Percentiles rank a stretch among this genome's conserved stretches.
phyloP scores from a whole-genome alignment of 2,113 vertebrate species.

The Caranx melampygus region DNA sequence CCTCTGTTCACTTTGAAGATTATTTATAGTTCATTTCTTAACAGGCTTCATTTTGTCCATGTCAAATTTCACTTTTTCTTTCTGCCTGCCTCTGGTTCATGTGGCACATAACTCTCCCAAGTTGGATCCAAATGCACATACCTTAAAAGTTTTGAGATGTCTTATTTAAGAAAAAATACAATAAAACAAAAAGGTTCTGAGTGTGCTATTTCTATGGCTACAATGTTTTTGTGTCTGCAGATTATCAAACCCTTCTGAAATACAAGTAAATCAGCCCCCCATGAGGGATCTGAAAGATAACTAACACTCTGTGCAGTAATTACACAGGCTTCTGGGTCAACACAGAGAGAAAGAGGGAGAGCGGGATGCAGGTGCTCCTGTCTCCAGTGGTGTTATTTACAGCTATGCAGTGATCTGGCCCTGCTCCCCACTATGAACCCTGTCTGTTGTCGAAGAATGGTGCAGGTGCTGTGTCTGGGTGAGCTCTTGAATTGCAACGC shows the following conservation, averaged over 20 bases:
- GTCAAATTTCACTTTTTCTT: slow-evolving; percentile 53
- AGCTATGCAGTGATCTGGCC: slow-evolving; percentile 38
- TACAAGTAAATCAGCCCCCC: background rate
- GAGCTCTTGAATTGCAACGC: slow-evolving; percentile 17
- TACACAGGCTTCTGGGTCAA: slow-evolving; percentile 17
- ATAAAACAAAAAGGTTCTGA: slow-evolving; percentile 20
- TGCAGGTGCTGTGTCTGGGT: slow-evolving; percentile 68
- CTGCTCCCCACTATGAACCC: slow-evolving; percentile 52
- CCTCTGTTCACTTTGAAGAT: slow-evolving; percentile 74
- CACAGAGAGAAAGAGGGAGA: background rate
- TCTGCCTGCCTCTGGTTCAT: slow-evolving; percentile 32
- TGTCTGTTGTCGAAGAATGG: slow-evolving; percentile 55
- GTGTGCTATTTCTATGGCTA: background rate
- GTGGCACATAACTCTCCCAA: slow-evolving; percentile 42
- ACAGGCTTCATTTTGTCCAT: slow-evolving; percentile 66
- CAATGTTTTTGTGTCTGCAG: slow-evolving; percentile 1
- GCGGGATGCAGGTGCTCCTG: slow-evolving; percentile 46
- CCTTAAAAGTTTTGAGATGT: slow-evolving; percentile 28
- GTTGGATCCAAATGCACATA: slow-evolving; percentile 22
- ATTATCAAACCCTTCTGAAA: slow-evolving; percentile 26
- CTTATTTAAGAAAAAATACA: slow-evolving; percentile 25
- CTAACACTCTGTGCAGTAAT: background rate
- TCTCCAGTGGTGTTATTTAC: slow-evolving; percentile 51
- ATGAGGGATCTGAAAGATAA: slow-evolving; percentile 5
- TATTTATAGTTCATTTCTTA: slow-evolving; percentile 74